Evolutionary conservation across 2,888 invertebrate genomes (phyloP), one percentile per base, ranked within the genome.

Genomic region (Acronicta leporina): DNA sequence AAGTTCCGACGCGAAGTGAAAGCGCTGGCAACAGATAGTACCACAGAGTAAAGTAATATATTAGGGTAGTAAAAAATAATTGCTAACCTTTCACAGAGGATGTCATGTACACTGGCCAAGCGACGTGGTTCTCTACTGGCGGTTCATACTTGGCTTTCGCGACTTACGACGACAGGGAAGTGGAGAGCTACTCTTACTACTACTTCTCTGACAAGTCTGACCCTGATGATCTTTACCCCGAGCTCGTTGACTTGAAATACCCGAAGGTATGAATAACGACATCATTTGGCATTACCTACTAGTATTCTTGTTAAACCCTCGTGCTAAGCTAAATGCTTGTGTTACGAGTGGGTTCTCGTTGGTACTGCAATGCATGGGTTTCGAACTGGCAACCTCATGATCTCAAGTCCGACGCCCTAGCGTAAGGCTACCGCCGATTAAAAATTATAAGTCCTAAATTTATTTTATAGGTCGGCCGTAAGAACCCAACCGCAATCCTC

Each of bases 91-190:
- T 69, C 89, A 8, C 94, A 97, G 98, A 98, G 96, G 98, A 98
- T 86, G 97, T 98, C 0, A 92, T 98, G 78, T 95, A 95, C 60
- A 95, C 96, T 5, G 96, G 96, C 11, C 95, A 95, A 68, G 98
- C 98, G 0, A 87, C 97, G n/a, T 98, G 98, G 98, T 97, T 97
- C 94, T 97, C 97, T 0, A 95, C 96, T 0, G 95, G 96, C 68
- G 97, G 97, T 1, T 91, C 89, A 0, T 95, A 95, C 68, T 83
- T 98, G 40, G 96, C 97, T 0, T 97, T 96, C 68, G 97, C 96
- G 1, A 95, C 95, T 30, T 97, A 96, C 83, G 92, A 97, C 82
- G 97, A 97, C 79, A 96, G 95, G 0, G 75, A 92, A 0, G 97
- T 97, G 0, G 93, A 95, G 54, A 95, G 95, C 11, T 96, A 96